These are phyloP conservation scores for Centropristis striata DNA, from an alignment of 2,113 vertebrate species.

Conservation along the genomic window DNA sequence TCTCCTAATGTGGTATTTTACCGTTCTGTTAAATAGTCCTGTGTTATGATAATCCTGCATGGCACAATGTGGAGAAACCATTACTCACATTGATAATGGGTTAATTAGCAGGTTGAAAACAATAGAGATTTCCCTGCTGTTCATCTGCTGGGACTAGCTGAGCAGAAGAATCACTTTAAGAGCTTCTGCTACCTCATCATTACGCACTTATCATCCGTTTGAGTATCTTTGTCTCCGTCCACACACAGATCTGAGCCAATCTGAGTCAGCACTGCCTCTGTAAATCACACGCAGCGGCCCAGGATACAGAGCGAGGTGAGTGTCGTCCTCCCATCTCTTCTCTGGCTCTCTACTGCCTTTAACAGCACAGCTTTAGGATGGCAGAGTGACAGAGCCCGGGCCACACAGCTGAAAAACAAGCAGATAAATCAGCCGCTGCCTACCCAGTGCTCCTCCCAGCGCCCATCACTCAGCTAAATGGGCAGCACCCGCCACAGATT, in stretches of 20 bases:
- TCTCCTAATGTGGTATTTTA: slow-evolving; percentile 19
- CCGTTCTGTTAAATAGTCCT: slow-evolving; percentile 27
- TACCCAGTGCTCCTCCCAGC: slow-evolving; percentile 51
- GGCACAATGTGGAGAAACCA: slow-evolving; percentile 16
- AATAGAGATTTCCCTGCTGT: neutral
- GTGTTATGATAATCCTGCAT: slow-evolving; percentile 48
- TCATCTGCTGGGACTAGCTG: neutral
- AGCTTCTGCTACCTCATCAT: slow-evolving; percentile 12
- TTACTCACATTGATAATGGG: slow-evolving; percentile 21
- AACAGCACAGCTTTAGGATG: slow-evolving; percentile 49
- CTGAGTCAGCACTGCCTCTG: slow-evolving; percentile 53
- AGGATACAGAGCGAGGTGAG: slow-evolving; percentile 16
- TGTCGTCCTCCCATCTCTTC: slow-evolving; percentile 4
- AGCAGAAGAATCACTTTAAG: slow-evolving; percentile 4
- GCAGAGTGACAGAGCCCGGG: slow-evolving; percentile 62
- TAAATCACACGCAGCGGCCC: slow-evolving; percentile 44
- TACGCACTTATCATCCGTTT: slow-evolving; percentile 16
- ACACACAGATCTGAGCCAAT: slow-evolving; percentile 16
- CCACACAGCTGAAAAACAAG: slow-evolving; percentile 72
- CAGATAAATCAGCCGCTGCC: slow-evolving; percentile 73
- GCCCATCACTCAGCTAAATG: slow-evolving; percentile 72
- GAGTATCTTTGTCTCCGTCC: slow-evolving; percentile 38
- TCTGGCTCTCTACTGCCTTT: slow-evolving; percentile 32
- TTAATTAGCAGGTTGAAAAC: slow-evolving; percentile 35
- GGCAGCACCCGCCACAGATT: slow-evolving; percentile 66